Percentiles rank a stretch among this genome's conserved stretches.
These are phyloP conservation scores for Xenopus borealis DNA, from an alignment of 2,113 vertebrate species.

Conservation along the genomic window DNA sequence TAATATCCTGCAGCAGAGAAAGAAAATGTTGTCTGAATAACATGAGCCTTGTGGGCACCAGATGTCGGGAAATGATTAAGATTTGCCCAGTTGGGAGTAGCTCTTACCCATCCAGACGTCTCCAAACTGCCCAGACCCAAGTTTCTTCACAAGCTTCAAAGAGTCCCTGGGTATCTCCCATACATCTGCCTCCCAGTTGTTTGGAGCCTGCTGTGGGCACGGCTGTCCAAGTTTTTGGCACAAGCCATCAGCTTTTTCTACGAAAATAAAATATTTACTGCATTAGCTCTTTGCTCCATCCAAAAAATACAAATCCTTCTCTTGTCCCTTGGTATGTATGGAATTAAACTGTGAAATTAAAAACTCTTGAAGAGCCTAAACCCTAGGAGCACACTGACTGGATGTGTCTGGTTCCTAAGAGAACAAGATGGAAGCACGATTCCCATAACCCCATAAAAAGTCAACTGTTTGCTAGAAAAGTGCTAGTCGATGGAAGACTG, in stretches of 20 bases:
- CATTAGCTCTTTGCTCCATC: constrained; percentile 20
- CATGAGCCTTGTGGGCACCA: too few relatives aligned
- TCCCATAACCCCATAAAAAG: too few relatives aligned
- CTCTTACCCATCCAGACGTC: constrained; percentile 98
- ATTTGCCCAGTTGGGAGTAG: too few relatives aligned
- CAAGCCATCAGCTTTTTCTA: constrained; percentile 81
- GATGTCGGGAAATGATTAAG: too few relatives aligned
- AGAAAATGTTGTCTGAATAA: background rate
- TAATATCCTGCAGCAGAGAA: constrained; percentile 74
- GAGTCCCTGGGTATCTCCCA: constrained; percentile 94
- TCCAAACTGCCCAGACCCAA: constrained; percentile 94
- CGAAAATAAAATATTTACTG: constrained; percentile 64
- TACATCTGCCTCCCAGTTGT: constrained; percentile 82
- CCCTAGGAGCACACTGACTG: too few relatives aligned
- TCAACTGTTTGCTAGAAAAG: too few relatives aligned
- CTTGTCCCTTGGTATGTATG: too few relatives aligned
- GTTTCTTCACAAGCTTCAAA: constrained; percentile 80
- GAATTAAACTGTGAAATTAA: too few relatives aligned
- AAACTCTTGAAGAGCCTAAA: too few relatives aligned
- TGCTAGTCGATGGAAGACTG: too few relatives aligned
- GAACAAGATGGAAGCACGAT: too few relatives aligned
- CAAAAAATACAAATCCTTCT: background rate
- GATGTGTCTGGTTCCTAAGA: too few relatives aligned
- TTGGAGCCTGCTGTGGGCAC: constrained; percentile 65
- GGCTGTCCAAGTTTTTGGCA: constrained; percentile 79